These are phyloP conservation scores for Phocides pigmalion DNA, from an alignment of 1,140 invertebrate species.

Conservation along the genomic window DNA sequence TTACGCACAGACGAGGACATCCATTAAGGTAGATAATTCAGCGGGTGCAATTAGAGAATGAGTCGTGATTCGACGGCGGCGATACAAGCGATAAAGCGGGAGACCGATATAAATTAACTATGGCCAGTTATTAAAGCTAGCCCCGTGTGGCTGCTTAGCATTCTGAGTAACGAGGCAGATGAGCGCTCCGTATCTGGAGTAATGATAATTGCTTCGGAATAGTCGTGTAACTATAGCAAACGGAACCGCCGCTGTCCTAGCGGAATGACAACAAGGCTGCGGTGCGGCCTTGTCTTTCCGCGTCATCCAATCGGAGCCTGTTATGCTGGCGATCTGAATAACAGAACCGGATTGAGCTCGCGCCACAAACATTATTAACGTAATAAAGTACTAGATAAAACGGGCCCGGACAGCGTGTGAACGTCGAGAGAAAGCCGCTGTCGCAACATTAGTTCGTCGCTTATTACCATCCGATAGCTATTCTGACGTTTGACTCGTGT, in stretches of 20 bases:
- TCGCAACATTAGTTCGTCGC: conserved; percentile 72
- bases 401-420: conserved; percentile 77
- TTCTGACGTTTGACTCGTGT: conserved; percentile 39
- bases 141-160: conserved; percentile 51
- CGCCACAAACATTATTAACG: conserved; percentile 74
- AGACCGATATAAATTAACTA: conserved; percentile 53
- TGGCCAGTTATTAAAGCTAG: conserved; percentile 46
- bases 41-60: conserved; percentile 67
- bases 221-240: background rate
- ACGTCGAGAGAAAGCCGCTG: conserved; percentile 74
- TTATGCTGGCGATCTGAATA: conserved; percentile 66
- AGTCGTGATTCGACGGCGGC: conserved; percentile 53
- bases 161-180: conserved; percentile 41
- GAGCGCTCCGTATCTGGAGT: conserved; percentile 1
- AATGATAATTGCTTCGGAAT: conserved; percentile 2
- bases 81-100: conserved; percentile 43
- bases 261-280: conserved; percentile 71
- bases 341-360: conserved; percentile 72
- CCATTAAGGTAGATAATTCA: conserved; percentile 71
- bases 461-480: conserved; percentile 65
- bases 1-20: conserved; percentile 63
- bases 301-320: conserved; percentile 70
- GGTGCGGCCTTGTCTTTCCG: conserved; percentile 72
- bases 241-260: conserved; percentile 1
- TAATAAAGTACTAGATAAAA: conserved; percentile 80